A percentile compares a stretch with the other conserved stretches of the same genome.
These are phyloP conservation scores for Istiophorus platypterus DNA, from an alignment of 2,113 vertebrate species.

Conservation along the genomic window DNA sequence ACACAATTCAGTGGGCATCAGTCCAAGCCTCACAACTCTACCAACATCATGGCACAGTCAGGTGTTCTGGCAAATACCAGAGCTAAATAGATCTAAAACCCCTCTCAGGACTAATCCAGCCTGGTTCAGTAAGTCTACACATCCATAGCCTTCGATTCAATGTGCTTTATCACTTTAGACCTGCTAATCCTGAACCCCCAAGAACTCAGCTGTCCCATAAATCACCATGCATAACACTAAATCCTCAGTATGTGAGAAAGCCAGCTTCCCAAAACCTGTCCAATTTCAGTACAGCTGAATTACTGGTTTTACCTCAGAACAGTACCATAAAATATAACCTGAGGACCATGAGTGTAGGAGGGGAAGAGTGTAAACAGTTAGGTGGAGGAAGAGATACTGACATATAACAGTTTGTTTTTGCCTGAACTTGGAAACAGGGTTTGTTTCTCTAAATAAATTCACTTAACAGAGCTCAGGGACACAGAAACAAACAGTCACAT, in stretches of 20 bases:
- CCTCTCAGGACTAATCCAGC: conserved; percentile 32
- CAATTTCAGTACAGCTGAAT: conserved; percentile 52
- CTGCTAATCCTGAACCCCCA: conserved; percentile 56
- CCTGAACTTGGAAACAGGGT: conserved; percentile 24
- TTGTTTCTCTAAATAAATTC: conserved; percentile 38
- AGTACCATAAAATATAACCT: conserved; percentile 44
- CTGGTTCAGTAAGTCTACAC: conserved; percentile 44
- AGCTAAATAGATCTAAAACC: conserved; percentile 52
- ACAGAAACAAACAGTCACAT: conserved; percentile 22
- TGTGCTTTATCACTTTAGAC: conserved; percentile 65
- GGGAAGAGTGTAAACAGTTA: conserved; percentile 5
- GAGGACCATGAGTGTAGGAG: conserved; percentile 20
- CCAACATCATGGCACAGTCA: conserved; percentile 17
- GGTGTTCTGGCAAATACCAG: conserved; percentile 47
- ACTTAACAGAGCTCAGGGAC: conserved; percentile 4
- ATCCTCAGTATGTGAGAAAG: conserved; percentile 55
- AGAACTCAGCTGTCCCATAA: conserved; percentile 62
- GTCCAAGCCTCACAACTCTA: conserved; percentile 24
- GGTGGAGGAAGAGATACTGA: conserved; percentile 16
- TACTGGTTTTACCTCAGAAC: conserved; percentile 56
- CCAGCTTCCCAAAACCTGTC: conserved; percentile 64
- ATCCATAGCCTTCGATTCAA: conserved; percentile 37
- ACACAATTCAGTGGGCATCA: neutral
- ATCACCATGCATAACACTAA: conserved; percentile 59
- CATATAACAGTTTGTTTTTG: conserved; percentile 18